These are phyloP conservation scores for Sarcoramphus papa DNA, from an alignment of 2,797 vertebrate genomes.

Conservation along the genomic window DNA sequence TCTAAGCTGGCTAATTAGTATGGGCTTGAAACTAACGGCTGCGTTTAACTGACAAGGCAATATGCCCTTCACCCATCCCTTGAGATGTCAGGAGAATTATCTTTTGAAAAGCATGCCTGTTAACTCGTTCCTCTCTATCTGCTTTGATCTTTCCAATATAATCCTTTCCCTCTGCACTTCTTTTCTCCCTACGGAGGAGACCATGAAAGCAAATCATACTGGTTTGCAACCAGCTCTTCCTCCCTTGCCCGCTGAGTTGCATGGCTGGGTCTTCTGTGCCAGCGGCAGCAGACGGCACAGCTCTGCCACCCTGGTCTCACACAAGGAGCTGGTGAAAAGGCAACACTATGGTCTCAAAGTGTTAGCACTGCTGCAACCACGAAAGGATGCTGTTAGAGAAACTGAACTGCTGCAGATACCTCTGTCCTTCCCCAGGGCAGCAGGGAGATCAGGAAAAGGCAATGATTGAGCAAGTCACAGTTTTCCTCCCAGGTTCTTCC, in stretches of 20 bases:
- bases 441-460: background rate
- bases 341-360: background rate
- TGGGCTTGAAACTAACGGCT: slow-evolving; percentile 36
- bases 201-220: background rate
- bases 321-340: background rate
- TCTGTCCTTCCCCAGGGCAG: background rate
- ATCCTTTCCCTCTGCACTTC: background rate
- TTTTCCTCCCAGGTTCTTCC: background rate
- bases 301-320: background rate
- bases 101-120: background rate
- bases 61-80: slow-evolving; percentile 43
- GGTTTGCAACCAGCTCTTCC: background rate
- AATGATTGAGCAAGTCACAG: background rate
- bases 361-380: background rate
- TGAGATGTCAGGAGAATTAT: slow-evolving; percentile 29
- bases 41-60: slow-evolving; percentile 51
- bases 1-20: slow-evolving; percentile 38
- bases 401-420: background rate
- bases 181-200: background rate
- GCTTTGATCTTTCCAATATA: background rate
- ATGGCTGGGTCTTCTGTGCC: background rate
- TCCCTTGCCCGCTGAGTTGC: background rate
- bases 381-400: background rate
- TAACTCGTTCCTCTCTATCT: background rate
- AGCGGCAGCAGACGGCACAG: background rate